Percentiles rank a stretch among this genome's conserved stretches.
Evolutionary conservation across 2,797 vertebrate species (phyloP).

Genomic region (Picus viridis): DNA sequence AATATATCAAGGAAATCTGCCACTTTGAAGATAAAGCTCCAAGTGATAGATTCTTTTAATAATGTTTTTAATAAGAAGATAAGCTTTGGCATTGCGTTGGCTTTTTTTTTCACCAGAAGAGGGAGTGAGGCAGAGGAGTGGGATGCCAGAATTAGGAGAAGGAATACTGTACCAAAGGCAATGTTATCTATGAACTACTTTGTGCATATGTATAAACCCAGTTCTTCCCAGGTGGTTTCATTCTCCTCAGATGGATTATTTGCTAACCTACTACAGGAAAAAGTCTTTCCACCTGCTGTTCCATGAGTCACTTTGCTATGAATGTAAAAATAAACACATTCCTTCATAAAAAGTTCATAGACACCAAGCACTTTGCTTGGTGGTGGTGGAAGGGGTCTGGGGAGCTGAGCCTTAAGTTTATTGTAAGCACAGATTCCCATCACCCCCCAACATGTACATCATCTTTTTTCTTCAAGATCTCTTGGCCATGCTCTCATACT

Average conservation of each 20-base stretch:
- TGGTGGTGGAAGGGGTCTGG: background rate
- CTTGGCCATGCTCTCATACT: accelerated
- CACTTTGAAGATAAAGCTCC: conserved; percentile 27
- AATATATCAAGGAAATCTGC: background rate
- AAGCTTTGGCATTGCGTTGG: background rate
- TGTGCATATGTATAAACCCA: background rate
- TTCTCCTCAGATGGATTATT: background rate
- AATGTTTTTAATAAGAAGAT: conserved; percentile 1
- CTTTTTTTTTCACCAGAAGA: background rate
- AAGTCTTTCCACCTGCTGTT: background rate
- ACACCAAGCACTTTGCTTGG: background rate
- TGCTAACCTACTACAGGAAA: background rate
- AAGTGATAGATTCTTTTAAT: background rate
- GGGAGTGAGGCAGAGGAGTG: background rate
- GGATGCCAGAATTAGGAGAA: background rate
- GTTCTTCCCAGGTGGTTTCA: background rate
- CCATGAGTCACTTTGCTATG: background rate
- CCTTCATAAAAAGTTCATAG: background rate
- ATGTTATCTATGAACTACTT: accelerated
- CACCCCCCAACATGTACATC: background rate
- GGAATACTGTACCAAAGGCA: background rate
- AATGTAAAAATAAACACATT: background rate
- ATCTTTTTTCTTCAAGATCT: background rate
- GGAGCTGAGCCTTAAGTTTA: background rate
- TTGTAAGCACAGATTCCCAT: background rate